Evolutionary conservation across 2,113 vertebrate genomes (phyloP).

Genomic region (Carollia perspicillata): DNA sequence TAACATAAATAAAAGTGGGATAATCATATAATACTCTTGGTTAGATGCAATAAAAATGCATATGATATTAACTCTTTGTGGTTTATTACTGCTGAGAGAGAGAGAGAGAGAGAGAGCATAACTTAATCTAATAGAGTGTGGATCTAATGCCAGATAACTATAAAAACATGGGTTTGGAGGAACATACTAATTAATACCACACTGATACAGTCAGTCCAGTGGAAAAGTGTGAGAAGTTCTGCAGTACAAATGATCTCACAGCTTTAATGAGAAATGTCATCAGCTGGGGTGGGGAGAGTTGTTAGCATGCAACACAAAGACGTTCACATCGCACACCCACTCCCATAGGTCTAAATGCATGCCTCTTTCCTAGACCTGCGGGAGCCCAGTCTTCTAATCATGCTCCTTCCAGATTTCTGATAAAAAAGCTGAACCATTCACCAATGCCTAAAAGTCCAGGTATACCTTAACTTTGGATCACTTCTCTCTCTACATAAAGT

Average conservation of each 20-base stretch:
- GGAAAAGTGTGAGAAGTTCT: not conserved
- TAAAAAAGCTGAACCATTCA: not conserved
- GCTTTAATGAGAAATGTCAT: not conserved
- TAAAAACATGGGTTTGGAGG: not conserved
- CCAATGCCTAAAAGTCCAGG: not conserved
- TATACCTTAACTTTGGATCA: not conserved
- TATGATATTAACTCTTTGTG: not conserved
- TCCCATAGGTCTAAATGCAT: not conserved
- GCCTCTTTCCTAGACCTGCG: not conserved
- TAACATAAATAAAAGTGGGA: not conserved
- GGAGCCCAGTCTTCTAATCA: not conserved
- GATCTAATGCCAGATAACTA: not conserved
- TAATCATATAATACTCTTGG: not conserved
- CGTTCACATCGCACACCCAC: rapidly evolving
- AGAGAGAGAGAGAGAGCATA: not conserved
- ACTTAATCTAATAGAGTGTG: not conserved
- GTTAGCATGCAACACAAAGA: not conserved
- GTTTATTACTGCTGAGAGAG: not conserved
- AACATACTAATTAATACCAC: not conserved
- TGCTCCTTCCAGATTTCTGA: not conserved
- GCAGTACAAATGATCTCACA: not conserved
- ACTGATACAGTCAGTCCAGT: not conserved
- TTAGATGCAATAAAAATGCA: not conserved
- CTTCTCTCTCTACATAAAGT: not conserved
- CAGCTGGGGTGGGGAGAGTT: not conserved